Evolutionary conservation across 2,888 invertebrate species (phyloP).

Genomic region (Meganola albula): DNA sequence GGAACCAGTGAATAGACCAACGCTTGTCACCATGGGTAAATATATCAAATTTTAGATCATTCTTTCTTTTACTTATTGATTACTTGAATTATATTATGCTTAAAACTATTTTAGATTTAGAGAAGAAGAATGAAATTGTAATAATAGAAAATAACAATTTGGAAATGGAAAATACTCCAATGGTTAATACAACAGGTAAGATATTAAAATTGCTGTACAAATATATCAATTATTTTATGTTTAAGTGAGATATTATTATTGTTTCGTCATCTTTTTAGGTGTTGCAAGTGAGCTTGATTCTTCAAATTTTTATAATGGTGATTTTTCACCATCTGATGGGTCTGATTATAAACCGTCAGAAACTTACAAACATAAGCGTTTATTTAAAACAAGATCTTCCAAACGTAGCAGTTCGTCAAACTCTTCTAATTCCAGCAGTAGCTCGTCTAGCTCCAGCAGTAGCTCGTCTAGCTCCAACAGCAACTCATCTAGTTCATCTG

Average conservation of each 20-base stretch:
- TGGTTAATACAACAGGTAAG: slow-evolving; percentile 12
- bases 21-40: no score
- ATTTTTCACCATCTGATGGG: slow-evolving; percentile 18
- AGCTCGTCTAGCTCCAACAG: slow-evolving; percentile 4
- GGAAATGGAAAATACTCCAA: slow-evolving; percentile 6
- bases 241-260: slow-evolving; percentile 9
- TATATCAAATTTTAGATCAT: slow-evolving; percentile 3
- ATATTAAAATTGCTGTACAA: slow-evolving; percentile 12
- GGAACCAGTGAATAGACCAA: no score
- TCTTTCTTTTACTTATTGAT: slow-evolving; percentile 4
- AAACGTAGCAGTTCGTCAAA: slow-evolving; percentile 12
- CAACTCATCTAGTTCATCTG: slow-evolving; percentile 10
- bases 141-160: slow-evolving; percentile 11
- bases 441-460: slow-evolving; percentile 10
- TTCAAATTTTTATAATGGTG: slow-evolving; percentile 11
- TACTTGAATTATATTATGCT: slow-evolving; percentile 2
- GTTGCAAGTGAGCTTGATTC: slow-evolving; percentile 9
- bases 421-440: slow-evolving; percentile 10
- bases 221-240: slow-evolving; percentile 6
- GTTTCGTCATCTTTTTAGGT: slow-evolving; percentile 10
- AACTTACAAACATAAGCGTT: slow-evolving; percentile 11
- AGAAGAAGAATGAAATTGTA: slow-evolving; percentile 7
- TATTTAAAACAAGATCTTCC: slow-evolving; percentile 11
- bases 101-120: slow-evolving; percentile 8
- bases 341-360: slow-evolving; percentile 13